Conservation (phyloP, 2,797 vertebrate genomes). For the Lacerta viridis region DNA sequence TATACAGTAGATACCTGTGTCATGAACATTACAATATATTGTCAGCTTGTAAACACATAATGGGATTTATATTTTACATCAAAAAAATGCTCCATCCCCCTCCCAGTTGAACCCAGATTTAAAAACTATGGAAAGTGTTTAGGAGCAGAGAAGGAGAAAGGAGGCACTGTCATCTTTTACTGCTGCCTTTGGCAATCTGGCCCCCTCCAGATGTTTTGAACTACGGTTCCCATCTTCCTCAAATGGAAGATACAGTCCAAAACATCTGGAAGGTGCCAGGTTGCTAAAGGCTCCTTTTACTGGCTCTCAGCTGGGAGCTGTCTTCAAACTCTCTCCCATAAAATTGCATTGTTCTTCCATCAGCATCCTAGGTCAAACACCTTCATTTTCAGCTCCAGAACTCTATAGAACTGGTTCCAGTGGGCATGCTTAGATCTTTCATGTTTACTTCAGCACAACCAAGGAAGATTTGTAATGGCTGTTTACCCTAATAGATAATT, state of each 20-base stretch:
- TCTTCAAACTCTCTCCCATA: not conserved
- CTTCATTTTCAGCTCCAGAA: not conserved
- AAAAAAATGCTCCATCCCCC: too few species aligned
- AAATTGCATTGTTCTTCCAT: not conserved
- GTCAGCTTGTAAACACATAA: too few species aligned
- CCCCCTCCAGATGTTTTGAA: not conserved
- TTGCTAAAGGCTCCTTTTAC: not conserved
- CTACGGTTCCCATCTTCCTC: not conserved
- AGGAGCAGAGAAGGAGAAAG: not conserved
- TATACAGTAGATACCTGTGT: too few species aligned
- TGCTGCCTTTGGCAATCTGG: not conserved
- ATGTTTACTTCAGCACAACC: slow-evolving; percentile 2
- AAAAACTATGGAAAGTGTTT: not conserved
- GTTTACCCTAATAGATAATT: not conserved
- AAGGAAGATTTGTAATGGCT: not conserved
- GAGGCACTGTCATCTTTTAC: not conserved
- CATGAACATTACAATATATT: too few species aligned
- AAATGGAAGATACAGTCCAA: not conserved
- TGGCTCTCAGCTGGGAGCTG: not conserved
- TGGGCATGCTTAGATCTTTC: not conserved
- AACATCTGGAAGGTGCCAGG: not conserved
- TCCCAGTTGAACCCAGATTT: too few species aligned
- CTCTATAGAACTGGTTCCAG: not conserved
- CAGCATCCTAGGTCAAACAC: not conserved
- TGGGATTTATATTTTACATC: too few species aligned